phyloP scores from a whole-genome alignment of 2,797 vertebrate genomes.

The Gymnocypris eckloni region DNA sequence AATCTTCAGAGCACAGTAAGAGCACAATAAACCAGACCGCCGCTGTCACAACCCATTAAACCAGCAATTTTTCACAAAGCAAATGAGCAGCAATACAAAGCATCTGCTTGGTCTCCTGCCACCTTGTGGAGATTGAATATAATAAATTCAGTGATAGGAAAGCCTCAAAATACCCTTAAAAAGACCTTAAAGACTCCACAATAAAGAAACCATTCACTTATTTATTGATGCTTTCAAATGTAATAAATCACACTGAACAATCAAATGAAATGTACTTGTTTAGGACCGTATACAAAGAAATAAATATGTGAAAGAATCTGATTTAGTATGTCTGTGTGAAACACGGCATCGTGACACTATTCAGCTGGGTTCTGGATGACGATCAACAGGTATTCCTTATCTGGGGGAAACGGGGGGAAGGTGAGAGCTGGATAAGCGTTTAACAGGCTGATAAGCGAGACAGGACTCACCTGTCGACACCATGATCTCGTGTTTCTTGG shows the following conservation, averaged over 20 bases:
- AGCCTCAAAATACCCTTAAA: not conserved
- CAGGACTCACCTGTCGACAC: slow-evolving; percentile 87
- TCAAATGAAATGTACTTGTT: not conserved
- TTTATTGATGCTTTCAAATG: not conserved
- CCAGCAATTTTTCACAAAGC: slow-evolving; percentile 14
- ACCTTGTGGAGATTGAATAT: slow-evolving; percentile 1
- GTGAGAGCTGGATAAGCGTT: not conserved
- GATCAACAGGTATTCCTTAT: slow-evolving; percentile 97
- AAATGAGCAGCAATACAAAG: not conserved
- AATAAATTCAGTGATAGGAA: not conserved
- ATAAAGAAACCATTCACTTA: not conserved
- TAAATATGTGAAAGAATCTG: not conserved
- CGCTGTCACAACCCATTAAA: slow-evolving; percentile 18
- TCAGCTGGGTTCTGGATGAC: slow-evolving; percentile 95
- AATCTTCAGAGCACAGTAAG: not conserved
- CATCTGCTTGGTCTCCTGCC: not conserved
- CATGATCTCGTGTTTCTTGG: slow-evolving; percentile 99
- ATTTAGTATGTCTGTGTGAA: not conserved
- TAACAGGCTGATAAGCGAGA: not conserved
- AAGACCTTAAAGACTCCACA: not conserved
- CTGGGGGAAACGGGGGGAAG: slow-evolving; percentile 67
- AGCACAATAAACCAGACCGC: slow-evolving; percentile 18
- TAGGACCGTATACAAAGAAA: not conserved
- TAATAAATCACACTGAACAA: not conserved
- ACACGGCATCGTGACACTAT: slow-evolving; percentile 61